phyloP scores from a whole-genome alignment of 1,140 invertebrate genomes.

The Pogonomyrmex barbatus region DNA sequence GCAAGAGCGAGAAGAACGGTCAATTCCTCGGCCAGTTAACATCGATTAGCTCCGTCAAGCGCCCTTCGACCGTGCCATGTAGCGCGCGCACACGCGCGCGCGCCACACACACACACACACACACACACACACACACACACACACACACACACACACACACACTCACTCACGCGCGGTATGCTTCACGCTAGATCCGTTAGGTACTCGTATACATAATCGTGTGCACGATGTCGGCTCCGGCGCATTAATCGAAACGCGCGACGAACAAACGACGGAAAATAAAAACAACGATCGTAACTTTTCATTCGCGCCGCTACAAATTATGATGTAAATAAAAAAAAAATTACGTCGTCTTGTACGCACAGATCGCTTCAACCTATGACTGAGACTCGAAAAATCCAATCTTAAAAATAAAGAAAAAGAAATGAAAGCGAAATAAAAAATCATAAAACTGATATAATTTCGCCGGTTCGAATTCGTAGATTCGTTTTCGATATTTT shows the following conservation, averaged over 20 bases:
- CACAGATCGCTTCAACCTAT: too few relatives aligned
- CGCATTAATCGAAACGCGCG: constrained; percentile 1
- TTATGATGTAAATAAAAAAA: background rate
- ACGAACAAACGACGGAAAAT: background rate
- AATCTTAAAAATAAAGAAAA: background rate
- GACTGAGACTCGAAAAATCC: background rate
- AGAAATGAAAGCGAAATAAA: background rate
- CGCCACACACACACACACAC: too few relatives aligned
- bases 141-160: background rate
- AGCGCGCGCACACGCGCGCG: background rate
- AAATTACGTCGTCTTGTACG: too few relatives aligned
- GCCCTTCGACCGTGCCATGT: constrained; percentile 1
- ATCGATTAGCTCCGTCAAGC: constrained; percentile 44
- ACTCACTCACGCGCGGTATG: background rate
- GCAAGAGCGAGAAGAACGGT: background rate
- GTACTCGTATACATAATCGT: background rate
- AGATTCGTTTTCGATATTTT: constrained; percentile 20
- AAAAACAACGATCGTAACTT: background rate
- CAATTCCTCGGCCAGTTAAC: constrained; percentile 41
- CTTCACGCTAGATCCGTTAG: constrained; percentile 30
- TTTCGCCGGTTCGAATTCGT: background rate
- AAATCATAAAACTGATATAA: background rate
- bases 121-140: background rate
- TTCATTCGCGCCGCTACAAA: background rate
- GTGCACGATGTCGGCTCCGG: background rate